Conservation (phyloP, 2,797 vertebrate species). For the Sebastolobus altivelis region DNA sequence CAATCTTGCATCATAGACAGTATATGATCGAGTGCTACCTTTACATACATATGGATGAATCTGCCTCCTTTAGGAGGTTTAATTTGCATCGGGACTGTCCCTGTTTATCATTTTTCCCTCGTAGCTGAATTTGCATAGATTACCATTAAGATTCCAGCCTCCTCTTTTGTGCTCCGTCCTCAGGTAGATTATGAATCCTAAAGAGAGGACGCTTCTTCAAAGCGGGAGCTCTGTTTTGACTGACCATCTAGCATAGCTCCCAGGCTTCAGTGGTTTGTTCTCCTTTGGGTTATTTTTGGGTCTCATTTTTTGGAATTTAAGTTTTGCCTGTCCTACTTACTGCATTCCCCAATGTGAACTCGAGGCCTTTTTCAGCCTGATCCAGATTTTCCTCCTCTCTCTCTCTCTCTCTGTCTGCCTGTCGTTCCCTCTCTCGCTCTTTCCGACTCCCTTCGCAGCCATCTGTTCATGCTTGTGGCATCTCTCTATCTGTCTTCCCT, state of each 20-base stretch:
- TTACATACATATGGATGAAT: conserved; percentile 59
- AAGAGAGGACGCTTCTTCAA: conserved; percentile 39
- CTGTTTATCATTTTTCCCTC: conserved; percentile 47
- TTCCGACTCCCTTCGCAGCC: conserved; percentile 60
- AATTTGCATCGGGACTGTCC: conserved; percentile 47
- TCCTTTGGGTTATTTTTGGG: conserved; percentile 74
- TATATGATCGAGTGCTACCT: conserved; percentile 20
- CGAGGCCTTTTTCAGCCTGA: conserved; percentile 79
- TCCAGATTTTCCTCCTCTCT: conserved; percentile 72
- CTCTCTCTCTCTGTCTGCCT: conserved; percentile 25
- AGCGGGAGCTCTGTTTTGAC: conserved; percentile 46
- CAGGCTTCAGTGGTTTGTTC: conserved; percentile 59
- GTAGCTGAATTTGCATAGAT: conserved; percentile 63
- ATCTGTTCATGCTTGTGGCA: conserved; percentile 80
- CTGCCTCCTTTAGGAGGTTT: conserved; percentile 30
- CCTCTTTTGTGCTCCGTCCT: conserved; percentile 27
- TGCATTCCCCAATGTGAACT: conserved; percentile 79
- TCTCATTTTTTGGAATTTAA: conserved; percentile 69
- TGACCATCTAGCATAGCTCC: conserved; percentile 61
- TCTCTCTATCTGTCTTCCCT: conserved; percentile 58
- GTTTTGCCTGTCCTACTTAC: conserved; percentile 83
- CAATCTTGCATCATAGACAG: not conserved
- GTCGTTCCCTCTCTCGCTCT: conserved; percentile 35
- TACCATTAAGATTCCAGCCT: conserved; percentile 55
- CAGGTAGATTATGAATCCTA: conserved; percentile 59